These are phyloP conservation scores for Lamproptera curius DNA, from an alignment of 2,888 invertebrate species.

Conservation along the genomic window DNA sequence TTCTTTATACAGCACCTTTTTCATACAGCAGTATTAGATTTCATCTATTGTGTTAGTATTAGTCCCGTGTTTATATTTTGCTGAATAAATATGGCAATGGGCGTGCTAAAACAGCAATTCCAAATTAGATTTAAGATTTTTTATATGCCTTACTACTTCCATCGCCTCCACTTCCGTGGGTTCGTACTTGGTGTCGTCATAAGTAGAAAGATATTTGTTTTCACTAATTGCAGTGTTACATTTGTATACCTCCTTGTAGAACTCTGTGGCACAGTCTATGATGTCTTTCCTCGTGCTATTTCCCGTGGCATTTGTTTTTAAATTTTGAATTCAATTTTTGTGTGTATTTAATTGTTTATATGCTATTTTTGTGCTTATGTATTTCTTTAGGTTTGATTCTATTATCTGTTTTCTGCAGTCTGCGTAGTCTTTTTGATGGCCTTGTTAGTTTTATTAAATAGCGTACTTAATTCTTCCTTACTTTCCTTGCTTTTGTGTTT, in stretches of 20 bases:
- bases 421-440: too few relatives aligned
- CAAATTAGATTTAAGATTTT: not conserved
- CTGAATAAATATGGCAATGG: not conserved
- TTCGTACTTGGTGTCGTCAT: too few relatives aligned
- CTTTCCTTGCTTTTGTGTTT: not conserved
- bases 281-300: not conserved
- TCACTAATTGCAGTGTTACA: not conserved
- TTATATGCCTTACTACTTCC: not conserved
- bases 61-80: not conserved
- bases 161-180: not conserved
- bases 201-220: not conserved
- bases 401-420: too few relatives aligned
- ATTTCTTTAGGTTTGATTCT: too few relatives aligned
- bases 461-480: too few relatives aligned
- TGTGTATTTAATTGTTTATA: too few relatives aligned
- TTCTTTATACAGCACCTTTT: not conserved
- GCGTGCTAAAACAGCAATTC: too few relatives aligned
- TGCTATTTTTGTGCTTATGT: not conserved
- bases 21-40: not conserved
- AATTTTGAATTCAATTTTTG: not conserved
- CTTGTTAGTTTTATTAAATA: too few relatives aligned
- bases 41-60: not conserved
- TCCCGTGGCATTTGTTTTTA: too few relatives aligned
- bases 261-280: not conserved
- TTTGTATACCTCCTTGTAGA: not conserved